These are phyloP conservation scores for Antechinus flavipes DNA, from an alignment of 2,113 vertebrate species.

Conservation along the genomic window DNA sequence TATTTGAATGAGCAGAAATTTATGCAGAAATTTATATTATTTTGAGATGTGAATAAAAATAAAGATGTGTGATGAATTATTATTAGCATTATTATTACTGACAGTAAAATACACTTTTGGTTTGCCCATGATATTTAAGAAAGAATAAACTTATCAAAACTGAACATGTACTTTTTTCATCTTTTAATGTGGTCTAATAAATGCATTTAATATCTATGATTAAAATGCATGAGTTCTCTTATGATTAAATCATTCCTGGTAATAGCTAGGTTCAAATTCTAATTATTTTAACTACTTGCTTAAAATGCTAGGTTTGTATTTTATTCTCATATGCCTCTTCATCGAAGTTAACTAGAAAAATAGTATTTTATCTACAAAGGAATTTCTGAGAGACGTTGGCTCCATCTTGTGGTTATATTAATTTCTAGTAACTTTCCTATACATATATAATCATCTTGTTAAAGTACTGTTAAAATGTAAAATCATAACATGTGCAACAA, in stretches of 20 bases:
- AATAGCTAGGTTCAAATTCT: constrained; percentile 67
- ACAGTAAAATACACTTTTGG: constrained; percentile 48
- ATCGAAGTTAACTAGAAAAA: neutral
- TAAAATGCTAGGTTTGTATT: constrained; percentile 56
- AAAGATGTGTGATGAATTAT: constrained; percentile 21
- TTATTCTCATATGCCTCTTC: constrained; percentile 37
- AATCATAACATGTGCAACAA: neutral
- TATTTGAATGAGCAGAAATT: constrained; percentile 12
- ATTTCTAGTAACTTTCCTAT: neutral
- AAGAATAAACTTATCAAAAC: constrained; percentile 51
- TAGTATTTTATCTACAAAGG: neutral
- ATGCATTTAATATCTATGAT: constrained; percentile 46
- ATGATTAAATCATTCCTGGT: constrained; percentile 58
- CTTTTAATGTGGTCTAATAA: constrained; percentile 67
- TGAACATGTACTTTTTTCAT: constrained; percentile 53
- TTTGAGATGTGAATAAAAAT: constrained; percentile 19
- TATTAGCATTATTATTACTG: constrained; percentile 17
- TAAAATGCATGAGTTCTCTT: constrained; percentile 61
- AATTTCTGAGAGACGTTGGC: constrained; percentile 74
- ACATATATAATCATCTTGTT: neutral
- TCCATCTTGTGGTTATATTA: constrained; percentile 79
- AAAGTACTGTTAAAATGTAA: neutral
- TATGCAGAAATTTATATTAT: constrained; percentile 22
- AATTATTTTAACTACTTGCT: constrained; percentile 69
- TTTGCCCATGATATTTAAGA: constrained; percentile 44